These are phyloP conservation scores for Picus viridis DNA, from an alignment of 2,797 vertebrate genomes.

Conservation along the genomic window DNA sequence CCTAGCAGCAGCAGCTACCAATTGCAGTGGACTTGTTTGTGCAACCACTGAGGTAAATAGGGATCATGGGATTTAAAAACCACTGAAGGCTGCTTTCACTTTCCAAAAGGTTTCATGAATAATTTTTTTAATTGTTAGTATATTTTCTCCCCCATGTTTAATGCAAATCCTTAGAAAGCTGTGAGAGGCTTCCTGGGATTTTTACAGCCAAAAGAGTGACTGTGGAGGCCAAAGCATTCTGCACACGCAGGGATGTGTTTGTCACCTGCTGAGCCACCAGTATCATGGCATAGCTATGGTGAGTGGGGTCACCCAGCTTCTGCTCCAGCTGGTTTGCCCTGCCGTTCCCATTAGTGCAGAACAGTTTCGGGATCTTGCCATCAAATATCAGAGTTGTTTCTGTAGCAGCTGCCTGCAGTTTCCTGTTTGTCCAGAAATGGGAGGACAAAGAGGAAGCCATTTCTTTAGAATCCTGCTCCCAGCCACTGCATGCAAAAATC, in stretches of 20 bases:
- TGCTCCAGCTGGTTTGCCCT: background rate
- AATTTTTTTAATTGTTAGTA: background rate
- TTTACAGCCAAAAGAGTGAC: background rate
- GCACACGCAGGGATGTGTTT: background rate
- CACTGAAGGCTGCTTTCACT: background rate
- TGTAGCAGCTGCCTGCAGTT: background rate
- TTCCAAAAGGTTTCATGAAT: background rate
- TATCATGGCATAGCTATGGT: fast-evolving
- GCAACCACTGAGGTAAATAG: background rate
- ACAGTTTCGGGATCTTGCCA: background rate
- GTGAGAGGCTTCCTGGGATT: background rate
- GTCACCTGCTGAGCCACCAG: fast-evolving
- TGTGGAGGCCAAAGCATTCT: background rate
- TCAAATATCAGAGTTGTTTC: background rate
- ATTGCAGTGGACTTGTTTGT: background rate
- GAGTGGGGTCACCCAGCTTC: fast-evolving
- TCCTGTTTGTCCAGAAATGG: background rate
- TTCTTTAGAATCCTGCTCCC: background rate
- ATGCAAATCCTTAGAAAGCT: background rate
- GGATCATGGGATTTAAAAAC: background rate
- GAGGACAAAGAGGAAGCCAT: background rate
- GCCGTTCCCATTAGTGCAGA: background rate
- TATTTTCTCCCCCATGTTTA: background rate
- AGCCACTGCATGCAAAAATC: background rate
- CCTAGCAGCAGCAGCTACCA: background rate